Evolutionary conservation across 37 sponge, comb jelly and placozoan species (phyloP).

Genomic region (Corticium candelabrum): DNA sequence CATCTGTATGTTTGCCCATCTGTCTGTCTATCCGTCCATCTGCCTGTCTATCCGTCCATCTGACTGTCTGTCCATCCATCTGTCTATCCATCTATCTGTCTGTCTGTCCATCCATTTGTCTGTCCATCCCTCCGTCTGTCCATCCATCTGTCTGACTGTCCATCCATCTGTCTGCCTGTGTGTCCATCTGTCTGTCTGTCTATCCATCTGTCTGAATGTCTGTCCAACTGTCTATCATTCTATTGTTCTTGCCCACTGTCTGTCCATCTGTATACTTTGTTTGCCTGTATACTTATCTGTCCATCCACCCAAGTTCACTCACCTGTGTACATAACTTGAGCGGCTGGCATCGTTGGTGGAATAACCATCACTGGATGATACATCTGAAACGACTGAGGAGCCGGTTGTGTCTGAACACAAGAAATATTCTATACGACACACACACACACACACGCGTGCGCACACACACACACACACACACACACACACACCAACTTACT

Average conservation of each 20-base stretch:
- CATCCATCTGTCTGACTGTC: not conserved
- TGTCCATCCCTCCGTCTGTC: not conserved
- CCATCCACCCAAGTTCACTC: not conserved
- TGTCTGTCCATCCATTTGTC: not conserved
- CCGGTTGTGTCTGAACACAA: not conserved
- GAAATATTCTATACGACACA: not conserved
- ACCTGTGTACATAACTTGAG: not conserved
- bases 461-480: conserved; percentile 7
- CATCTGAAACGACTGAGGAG: not conserved
- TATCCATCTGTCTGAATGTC: too few relatives aligned
- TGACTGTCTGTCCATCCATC: too few relatives aligned
- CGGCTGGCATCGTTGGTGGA: not conserved
- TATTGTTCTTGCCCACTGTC: too few relatives aligned
- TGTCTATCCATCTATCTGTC: too few relatives aligned
- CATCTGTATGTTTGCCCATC: too few relatives aligned
- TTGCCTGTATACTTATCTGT: not conserved
- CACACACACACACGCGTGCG: conserved; percentile 9
- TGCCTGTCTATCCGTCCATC: too few relatives aligned
- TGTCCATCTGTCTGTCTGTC: not conserved
- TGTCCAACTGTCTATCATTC: too few relatives aligned
- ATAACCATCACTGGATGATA: not conserved
- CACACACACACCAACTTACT: not conserved
- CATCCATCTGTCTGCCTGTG: not conserved
- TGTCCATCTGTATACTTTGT: not conserved
- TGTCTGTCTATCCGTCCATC: too few relatives aligned